A percentile compares a stretch with the other conserved stretches of the same genome.
phyloP scores from a whole-genome alignment of 2,113 vertebrate genomes.

The Carollia perspicillata region DNA sequence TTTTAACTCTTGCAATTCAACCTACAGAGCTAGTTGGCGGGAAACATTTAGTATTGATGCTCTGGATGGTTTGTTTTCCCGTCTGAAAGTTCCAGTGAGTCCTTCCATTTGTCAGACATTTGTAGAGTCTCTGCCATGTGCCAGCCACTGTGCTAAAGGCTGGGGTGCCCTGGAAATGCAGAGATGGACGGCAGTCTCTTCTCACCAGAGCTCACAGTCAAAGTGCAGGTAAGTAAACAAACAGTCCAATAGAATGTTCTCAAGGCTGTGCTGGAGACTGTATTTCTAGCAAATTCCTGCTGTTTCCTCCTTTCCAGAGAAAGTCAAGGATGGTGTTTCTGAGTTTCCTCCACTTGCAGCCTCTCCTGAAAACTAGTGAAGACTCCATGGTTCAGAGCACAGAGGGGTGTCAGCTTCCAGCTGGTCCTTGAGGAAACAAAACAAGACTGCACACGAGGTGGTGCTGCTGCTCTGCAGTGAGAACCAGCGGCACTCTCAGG shows the following conservation, averaged over 20 bases:
- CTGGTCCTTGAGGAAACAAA: neutral
- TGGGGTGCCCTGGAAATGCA: neutral
- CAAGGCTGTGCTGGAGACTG: neutral
- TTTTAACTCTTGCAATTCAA: conserved; percentile 12
- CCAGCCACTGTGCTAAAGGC: neutral
- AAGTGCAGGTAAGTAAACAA: neutral
- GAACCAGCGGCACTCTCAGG: neutral
- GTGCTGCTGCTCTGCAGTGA: conserved; percentile 56
- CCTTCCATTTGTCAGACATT: neutral
- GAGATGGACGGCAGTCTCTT: neutral
- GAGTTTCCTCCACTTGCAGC: neutral
- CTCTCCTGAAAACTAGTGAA: neutral
- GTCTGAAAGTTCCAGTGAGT: neutral
- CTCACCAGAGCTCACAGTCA: neutral
- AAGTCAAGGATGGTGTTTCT: neutral
- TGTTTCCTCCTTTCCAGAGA: neutral
- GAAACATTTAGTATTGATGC: conserved; percentile 1
- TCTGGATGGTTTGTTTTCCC: neutral
- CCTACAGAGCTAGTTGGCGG: neutral
- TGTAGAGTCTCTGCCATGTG: neutral
- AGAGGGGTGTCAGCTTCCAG: neutral
- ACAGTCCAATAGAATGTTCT: accelerated
- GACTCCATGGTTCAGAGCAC: neutral
- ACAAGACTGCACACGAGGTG: conserved; percentile 60
- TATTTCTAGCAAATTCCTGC: neutral